Evolutionary conservation across 2,888 invertebrate genomes (phyloP), one percentile per base, ranked within the genome.

Genomic region (Marronus borbonicus): DNA sequence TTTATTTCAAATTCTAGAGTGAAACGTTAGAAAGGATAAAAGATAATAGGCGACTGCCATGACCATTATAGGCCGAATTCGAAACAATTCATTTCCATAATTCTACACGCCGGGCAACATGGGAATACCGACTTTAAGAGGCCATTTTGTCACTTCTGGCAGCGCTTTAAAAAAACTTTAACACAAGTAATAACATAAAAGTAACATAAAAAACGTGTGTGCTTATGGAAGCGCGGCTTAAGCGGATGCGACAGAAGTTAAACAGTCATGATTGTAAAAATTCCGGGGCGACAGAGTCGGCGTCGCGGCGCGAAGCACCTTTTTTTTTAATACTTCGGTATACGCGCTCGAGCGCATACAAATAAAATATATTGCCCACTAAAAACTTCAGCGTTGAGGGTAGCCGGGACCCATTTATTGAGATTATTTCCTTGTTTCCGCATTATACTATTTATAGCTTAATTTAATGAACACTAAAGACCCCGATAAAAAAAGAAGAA

Each of bases 391-490:
- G 17, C 28, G 24, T 72, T 60, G 72, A 70, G 72, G 72, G 72
- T 60, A 58, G 72, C 39, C 17, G 72, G 58, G 10, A 14, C 39
- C 76, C 76, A 58, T 76, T 76, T 65, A 66, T 76, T 76, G 66
- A 76, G 76, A 65, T 76, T 66, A 39, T 55, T 50, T 76, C 55
- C 65, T 76, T 77, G 72, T 77, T 77, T 55, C 70, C 77, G 65
- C 65, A 72, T 77, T 77, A 77, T 64, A 72, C 77, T 77, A 77
- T 77, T 77, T 77, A 77, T 72, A 72, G 64, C 72, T 72, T 62
- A 72, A 77, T 77, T 77, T 77, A 77, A 72, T 70, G 77, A 62
- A 52, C 52, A 62, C 64, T 65, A 77, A 77, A 70, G 52, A 55
- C 62, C 72, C 1, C 72, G 20, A 72, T 70, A 70, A 72, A 77